Evolutionary conservation across 92 coral and sea anemone species (phyloP).

Genomic region (Paragorgia papillata): DNA sequence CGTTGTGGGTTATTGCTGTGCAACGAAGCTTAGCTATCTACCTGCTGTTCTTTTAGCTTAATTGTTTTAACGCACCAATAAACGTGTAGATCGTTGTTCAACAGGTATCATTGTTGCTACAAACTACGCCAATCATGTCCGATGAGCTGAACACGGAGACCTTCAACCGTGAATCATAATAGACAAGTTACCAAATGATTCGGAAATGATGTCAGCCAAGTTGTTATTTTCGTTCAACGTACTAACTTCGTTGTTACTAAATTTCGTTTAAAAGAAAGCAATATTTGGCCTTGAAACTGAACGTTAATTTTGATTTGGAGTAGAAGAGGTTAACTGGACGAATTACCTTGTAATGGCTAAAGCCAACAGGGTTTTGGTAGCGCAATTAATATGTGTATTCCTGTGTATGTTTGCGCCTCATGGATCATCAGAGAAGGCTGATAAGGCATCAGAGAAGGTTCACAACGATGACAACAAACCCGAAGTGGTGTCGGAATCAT

Average conservation of each 20-base stretch:
- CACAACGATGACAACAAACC: constrained; percentile 52
- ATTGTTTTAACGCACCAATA: constrained; percentile 9
- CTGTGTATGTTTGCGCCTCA: constrained; percentile 51
- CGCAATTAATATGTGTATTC: neutral
- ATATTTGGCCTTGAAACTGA: neutral
- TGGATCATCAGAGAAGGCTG: constrained; percentile 82
- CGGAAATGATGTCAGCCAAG: constrained; percentile 19
- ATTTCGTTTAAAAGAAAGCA: neutral
- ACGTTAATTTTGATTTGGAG: neutral
- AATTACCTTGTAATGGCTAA: neutral
- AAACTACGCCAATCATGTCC: constrained; percentile 19
- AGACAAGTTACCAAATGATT: constrained; percentile 18
- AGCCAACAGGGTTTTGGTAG: neutral
- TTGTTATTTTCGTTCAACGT: neutral
- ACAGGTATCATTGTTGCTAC: neutral
- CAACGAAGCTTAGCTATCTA: constrained; percentile 25
- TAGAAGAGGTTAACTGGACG: neutral
- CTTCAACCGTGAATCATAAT: constrained; percentile 33
- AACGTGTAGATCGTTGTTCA: neutral
- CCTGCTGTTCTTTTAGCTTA: constrained; percentile 9
- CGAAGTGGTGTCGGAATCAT: neutral
- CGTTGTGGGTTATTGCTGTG: constrained; percentile 24
- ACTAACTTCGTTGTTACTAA: constrained; percentile 1
- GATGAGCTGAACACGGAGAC: neutral
- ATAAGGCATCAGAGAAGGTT: constrained; percentile 83